Conservation (phyloP, 2,888 invertebrate genomes). For the Lasioglossum zephyrum region DNA sequence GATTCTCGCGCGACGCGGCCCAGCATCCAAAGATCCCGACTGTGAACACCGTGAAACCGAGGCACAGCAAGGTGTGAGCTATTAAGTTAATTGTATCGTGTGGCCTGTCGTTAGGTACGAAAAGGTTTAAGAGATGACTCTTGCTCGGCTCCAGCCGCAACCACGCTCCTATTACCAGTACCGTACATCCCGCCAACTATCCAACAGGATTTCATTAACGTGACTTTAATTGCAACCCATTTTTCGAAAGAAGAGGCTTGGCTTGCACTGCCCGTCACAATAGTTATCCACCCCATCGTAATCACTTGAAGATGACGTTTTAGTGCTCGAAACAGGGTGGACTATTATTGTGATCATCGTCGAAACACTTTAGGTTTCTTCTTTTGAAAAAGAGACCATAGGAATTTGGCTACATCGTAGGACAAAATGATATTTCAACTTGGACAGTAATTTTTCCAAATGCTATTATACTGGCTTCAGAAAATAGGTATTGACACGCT, state of each 20-base stretch:
- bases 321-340: background rate
- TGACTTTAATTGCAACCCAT: background rate
- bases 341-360: background rate
- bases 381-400: background rate
- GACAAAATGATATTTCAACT: background rate
- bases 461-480: background rate
- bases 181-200: slow-evolving; percentile 86
- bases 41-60: slow-evolving; percentile 85
- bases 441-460: background rate
- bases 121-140: slow-evolving; percentile 85
- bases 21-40: slow-evolving; percentile 87
- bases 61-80: slow-evolving; percentile 85
- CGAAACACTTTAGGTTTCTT: background rate
- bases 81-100: slow-evolving; percentile 84
- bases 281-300: background rate
- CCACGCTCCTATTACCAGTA: slow-evolving; percentile 86
- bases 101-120: slow-evolving; percentile 83
- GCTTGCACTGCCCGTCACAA: background rate
- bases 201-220: slow-evolving; percentile 37
- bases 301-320: background rate
- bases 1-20: slow-evolving; percentile 85
- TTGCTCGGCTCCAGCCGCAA: slow-evolving; percentile 85
- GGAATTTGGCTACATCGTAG: background rate
- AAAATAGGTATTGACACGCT: background rate
- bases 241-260: background rate